Evolutionary conservation across 1,140 invertebrate species (phyloP).

Genomic region (Ips typographus): DNA sequence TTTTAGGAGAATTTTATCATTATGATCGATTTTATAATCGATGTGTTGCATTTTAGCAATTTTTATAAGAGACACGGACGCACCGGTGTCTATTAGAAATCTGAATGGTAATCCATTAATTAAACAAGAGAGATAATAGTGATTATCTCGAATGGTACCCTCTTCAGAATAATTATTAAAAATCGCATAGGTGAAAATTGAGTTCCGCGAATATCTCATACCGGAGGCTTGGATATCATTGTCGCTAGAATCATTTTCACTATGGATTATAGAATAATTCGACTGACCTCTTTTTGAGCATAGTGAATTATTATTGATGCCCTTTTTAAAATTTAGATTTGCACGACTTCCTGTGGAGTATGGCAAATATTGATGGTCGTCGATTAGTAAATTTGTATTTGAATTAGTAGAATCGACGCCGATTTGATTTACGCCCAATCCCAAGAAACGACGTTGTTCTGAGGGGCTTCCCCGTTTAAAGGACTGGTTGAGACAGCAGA

Average conservation of each 20-base stretch:
- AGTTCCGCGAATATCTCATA: too few relatives aligned
- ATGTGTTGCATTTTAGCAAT: conserved; percentile 19
- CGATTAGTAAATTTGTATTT: neutral
- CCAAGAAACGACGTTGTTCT: conserved; percentile 16
- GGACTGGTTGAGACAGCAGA: neutral
- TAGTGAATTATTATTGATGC: too few relatives aligned
- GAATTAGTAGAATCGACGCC: conserved; percentile 10
- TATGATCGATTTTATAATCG: conserved; percentile 11
- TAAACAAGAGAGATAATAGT: neutral
- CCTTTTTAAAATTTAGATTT: too few relatives aligned
- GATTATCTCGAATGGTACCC: neutral
- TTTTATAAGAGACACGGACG: conserved; percentile 31
- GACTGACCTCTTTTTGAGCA: neutral
- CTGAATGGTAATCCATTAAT: conserved; percentile 4
- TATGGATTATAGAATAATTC: conserved; percentile 3
- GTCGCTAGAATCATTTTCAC: neutral
- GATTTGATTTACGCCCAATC: conserved; percentile 13
- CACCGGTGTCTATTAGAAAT: conserved; percentile 35
- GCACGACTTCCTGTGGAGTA: too few relatives aligned
- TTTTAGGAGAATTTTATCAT: conserved; percentile 15
- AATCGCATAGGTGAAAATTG: too few relatives aligned
- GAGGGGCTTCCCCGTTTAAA: conserved; percentile 29
- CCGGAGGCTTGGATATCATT: too few relatives aligned
- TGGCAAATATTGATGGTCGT: too few relatives aligned
- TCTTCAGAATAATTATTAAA: neutral